Evolutionary conservation across 2,888 invertebrate species (phyloP).

Genomic region (Perdita meconis): DNA sequence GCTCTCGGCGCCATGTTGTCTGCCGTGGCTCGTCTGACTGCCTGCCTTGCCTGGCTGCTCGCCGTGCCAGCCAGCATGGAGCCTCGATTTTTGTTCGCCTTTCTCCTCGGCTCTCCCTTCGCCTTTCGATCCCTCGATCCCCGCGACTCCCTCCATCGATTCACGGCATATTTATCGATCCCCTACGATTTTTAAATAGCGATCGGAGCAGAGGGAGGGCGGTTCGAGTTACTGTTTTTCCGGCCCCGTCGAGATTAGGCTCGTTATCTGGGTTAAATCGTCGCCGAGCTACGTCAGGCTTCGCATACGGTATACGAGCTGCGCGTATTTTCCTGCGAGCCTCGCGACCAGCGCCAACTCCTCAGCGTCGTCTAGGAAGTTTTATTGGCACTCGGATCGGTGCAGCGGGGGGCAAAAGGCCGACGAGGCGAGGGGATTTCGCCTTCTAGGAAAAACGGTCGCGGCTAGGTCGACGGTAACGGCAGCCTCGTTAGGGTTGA

Average conservation of each 20-base stretch:
- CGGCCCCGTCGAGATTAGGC: slow-evolving; percentile 52
- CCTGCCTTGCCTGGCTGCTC: slow-evolving; percentile 38
- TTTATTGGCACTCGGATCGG: slow-evolving; percentile 56
- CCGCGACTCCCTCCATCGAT: slow-evolving; percentile 12
- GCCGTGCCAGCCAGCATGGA: slow-evolving; percentile 61
- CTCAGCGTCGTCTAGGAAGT: slow-evolving; percentile 55
- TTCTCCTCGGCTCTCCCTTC: slow-evolving; percentile 53
- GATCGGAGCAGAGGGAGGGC: too few species aligned
- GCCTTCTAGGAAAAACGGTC: slow-evolving; percentile 68
- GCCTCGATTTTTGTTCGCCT: slow-evolving; percentile 67
- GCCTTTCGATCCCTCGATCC: slow-evolving; percentile 37
- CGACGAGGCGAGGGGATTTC: slow-evolving; percentile 56
- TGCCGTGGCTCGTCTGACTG: slow-evolving; percentile 77
- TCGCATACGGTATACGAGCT: slow-evolving; percentile 51
- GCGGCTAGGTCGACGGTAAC: slow-evolving; percentile 55
- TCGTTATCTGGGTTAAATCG: slow-evolving; percentile 67
- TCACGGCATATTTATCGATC: too few species aligned
- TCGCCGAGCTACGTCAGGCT: slow-evolving; percentile 52
- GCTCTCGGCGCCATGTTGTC: slow-evolving; percentile 84
- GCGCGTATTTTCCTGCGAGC: slow-evolving; percentile 64
- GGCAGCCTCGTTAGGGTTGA: slow-evolving; percentile 65
- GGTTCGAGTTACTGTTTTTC: slow-evolving; percentile 44
- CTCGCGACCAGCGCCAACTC: slow-evolving; percentile 39
- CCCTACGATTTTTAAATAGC: too few species aligned
- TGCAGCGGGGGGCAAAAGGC: slow-evolving; percentile 48